Evolutionary conservation across 1,140 invertebrate species (phyloP).

Genomic region (Bacillus rossius): DNA sequence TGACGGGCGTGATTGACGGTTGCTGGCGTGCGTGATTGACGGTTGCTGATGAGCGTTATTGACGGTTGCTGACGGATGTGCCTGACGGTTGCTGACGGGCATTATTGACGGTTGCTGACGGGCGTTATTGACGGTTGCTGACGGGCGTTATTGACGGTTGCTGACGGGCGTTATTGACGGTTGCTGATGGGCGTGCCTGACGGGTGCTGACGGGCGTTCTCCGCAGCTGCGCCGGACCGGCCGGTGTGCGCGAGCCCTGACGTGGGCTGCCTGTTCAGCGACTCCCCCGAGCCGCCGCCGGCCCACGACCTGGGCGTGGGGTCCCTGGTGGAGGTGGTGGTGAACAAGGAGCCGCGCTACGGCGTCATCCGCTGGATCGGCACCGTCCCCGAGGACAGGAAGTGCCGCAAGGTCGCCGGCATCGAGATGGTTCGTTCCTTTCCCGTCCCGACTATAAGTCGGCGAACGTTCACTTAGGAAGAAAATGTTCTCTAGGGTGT

Average conservation of each 20-base stretch:
- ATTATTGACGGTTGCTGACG: no score
- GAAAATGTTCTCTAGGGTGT: no score
- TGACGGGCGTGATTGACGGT: no score
- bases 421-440: conserved; percentile 55
- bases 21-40: no score
- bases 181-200: no score
- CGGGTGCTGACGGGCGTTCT: no score
- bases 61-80: no score
- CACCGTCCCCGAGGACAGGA: conserved; percentile 40
- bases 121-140: no score
- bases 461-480: background rate
- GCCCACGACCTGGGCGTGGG: conserved; percentile 58
- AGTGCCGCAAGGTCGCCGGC: conserved; percentile 52
- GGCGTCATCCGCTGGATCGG: conserved; percentile 90
- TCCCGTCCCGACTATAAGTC: background rate
- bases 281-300: conserved; percentile 5
- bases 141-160: no score
- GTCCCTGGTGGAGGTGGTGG: conserved; percentile 65
- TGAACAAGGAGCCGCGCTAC: conserved; percentile 51
- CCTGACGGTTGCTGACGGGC: no score
- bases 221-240: conserved; percentile 1
- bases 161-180: no score
- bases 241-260: conserved; percentile 2
- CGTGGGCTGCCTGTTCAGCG: background rate
- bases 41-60: no score